Base-by-base conservation (phyloP, 2,797 vertebrate genomes). In the Myotis findleyi region DNA sequence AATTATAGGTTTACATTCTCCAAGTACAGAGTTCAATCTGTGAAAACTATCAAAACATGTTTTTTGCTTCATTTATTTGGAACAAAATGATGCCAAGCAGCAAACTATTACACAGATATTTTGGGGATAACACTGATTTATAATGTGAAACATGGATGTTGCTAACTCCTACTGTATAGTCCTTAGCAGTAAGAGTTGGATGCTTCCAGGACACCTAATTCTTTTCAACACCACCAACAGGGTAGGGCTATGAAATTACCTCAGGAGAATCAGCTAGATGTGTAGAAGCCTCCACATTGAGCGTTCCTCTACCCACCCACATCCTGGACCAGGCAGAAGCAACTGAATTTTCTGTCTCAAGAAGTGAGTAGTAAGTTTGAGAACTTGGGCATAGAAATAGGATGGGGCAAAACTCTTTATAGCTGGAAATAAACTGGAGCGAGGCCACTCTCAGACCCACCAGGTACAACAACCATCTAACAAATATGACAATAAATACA, bases 51-150 rank as follows among this genome's bases (percentile, higher is more conserved):
- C 55, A 92, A 92, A 90, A 64, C 77, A 68, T 75, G 20, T 82
- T 94, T 92, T 92, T n/a, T 82, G 27, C 59, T 93, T 95, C 36
- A 83, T 91, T 95, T 86, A 7, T 84, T 91, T 93, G 87, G 57
- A 51, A 86, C 20, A 91, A 81, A 91, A 88, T 85, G 47, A 95
- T 57, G 38, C 16, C 41, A 90, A 66, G 21, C 66, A 90, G 27
- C 16, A 87, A 92, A 79, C 5, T 21, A 6, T 84, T 95, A 44
- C 33, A 91, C 1, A 87, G 36, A 88, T 79, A 86, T 93, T 93
- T 92, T 53, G 4, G 33, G 5, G 13, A 72, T 80, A 94, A 27
- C 17, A 72, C 17, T 91, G 75, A 83, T 66, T 80, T 92, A 20
- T 16, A 69, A n/a, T n/a, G 3, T 33, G 41, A 30, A 88, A 9